A percentile compares a stretch with the other conserved stretches of the same genome.
These are phyloP conservation scores for Myocastor coypus DNA, from an alignment of 2,113 vertebrate genomes.

Conservation along the genomic window DNA sequence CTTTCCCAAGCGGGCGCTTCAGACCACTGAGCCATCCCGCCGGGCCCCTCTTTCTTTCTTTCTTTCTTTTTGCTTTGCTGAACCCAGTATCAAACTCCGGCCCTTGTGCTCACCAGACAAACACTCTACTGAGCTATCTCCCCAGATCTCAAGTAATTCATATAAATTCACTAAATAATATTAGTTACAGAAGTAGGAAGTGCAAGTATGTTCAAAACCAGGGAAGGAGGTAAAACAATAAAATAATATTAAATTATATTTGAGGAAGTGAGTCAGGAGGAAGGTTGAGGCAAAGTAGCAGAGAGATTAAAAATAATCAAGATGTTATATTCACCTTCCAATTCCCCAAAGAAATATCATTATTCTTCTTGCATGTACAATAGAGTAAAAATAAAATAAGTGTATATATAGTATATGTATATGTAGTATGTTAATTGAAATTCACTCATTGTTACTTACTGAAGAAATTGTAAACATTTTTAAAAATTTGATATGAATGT, in stretches of 20 bases:
- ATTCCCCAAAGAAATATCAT: neutral
- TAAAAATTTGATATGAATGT: neutral
- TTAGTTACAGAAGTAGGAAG: neutral
- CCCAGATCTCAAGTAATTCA: neutral
- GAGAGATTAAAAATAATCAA: neutral
- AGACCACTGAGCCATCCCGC: too few relatives aligned
- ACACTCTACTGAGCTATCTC: too few relatives aligned
- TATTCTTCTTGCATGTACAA: neutral
- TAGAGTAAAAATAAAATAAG: neutral
- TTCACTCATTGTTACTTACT: neutral
- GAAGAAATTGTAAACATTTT: neutral
- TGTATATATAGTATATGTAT: neutral
- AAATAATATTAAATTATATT: conserved; percentile 11
- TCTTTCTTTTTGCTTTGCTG: too few relatives aligned
- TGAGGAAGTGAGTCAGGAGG: neutral
- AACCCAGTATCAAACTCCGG: too few relatives aligned
- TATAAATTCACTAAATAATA: neutral
- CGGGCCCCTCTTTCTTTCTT: too few relatives aligned
- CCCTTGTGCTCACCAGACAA: too few relatives aligned
- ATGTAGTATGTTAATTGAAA: neutral
- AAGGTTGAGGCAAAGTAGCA: neutral
- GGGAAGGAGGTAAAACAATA: neutral
- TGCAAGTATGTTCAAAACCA: neutral
- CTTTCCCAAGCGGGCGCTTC: too few relatives aligned
- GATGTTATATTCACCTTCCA: neutral